Base-by-base conservation (phyloP, 2,113 vertebrate genomes). In the Hoplias malabaricus region DNA sequence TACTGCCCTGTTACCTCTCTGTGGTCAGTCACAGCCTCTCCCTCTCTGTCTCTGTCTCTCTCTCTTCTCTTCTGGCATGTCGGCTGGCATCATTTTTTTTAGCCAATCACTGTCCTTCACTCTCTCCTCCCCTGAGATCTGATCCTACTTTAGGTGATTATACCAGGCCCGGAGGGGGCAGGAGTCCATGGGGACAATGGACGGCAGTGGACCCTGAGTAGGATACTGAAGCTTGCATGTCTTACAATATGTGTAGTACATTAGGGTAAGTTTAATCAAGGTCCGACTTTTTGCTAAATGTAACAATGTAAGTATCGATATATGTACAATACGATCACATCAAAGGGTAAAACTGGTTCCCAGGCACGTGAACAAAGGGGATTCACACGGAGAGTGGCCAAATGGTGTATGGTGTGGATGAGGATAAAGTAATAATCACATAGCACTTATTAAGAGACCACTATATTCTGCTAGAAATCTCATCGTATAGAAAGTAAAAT, bases 111-210 rank as follows among this genome's bases (percentile, higher is more conserved):
- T 73, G 68, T 75, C 81, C 81, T 80, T 63, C 36, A 62, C 69
- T 69, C 56, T 72, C 69, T 73, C 71, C 75, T 79, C 70, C 69
- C 82, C 73, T 72, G 74, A 80, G 73, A 80, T 80, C 73, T 83
- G 78, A 83, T 67, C 82, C 82, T 69, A 56, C 75, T 73, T 34
- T 69, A 83, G 82, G 78, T 80, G 76, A 69, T 74, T 57, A 50
- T 62, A 56, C 43, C 50, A 4, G 14, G 77, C 69, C n/a, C 27
- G 61, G 57, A 40, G 82, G 66, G 66, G 81, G 76, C 31, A 69
- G 19, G 14, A 46, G 54, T 10, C 57, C 31, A 23, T 61, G 56
- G 38, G 63, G 76, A 78, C 36, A 57, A 63, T 69, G 76, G 67
- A 78, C 69, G n/a, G 34, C 67, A 23, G 56, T 54, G 67, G 67